These are phyloP conservation scores for Cryptocheilus praepositus DNA, from an alignment of 2,888 invertebrate species.

Conservation along the genomic window DNA sequence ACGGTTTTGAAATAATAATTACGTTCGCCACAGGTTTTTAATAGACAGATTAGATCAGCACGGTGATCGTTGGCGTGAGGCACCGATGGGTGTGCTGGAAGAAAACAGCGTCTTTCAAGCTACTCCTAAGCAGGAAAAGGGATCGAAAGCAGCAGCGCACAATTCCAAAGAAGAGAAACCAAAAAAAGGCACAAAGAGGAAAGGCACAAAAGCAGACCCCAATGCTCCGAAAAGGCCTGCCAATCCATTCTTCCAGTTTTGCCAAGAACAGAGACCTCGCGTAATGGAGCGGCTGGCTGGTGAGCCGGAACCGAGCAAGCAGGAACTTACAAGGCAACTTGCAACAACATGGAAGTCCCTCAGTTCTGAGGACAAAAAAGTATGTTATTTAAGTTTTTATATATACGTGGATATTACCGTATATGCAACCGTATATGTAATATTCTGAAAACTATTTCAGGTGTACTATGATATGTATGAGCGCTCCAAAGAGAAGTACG, in stretches of 20 bases:
- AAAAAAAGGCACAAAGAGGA: slow-evolving; percentile 78
- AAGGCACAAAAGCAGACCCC: slow-evolving; percentile 81
- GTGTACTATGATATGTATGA: slow-evolving; percentile 85
- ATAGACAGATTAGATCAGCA: slow-evolving; percentile 82
- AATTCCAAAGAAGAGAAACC: slow-evolving; percentile 68
- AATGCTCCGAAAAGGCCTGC: slow-evolving; percentile 87
- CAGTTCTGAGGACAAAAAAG: slow-evolving; percentile 83
- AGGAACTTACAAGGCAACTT: slow-evolving; percentile 84
- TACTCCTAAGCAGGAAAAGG: slow-evolving; percentile 66
- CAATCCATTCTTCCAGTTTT: slow-evolving; percentile 88
- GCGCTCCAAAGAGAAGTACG: slow-evolving; percentile 86
- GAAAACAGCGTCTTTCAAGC: slow-evolving; percentile 70
- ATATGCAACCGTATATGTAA: background rate
- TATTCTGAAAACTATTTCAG: slow-evolving; percentile 75
- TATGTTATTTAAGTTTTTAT: slow-evolving; percentile 55
- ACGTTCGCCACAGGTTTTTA: slow-evolving; percentile 76
- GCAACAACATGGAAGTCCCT: slow-evolving; percentile 86
- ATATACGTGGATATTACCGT: background rate
- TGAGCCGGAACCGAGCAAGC: slow-evolving; percentile 83
- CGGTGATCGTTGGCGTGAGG: slow-evolving; percentile 82
- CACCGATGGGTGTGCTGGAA: slow-evolving; percentile 77
- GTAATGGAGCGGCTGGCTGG: slow-evolving; percentile 82
- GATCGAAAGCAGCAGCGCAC: slow-evolving; percentile 57
- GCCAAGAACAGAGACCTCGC: slow-evolving; percentile 86
- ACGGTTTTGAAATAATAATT: background rate